Conservation (phyloP, 2,113 vertebrate species). For the Tupaia chinensis region DNA sequence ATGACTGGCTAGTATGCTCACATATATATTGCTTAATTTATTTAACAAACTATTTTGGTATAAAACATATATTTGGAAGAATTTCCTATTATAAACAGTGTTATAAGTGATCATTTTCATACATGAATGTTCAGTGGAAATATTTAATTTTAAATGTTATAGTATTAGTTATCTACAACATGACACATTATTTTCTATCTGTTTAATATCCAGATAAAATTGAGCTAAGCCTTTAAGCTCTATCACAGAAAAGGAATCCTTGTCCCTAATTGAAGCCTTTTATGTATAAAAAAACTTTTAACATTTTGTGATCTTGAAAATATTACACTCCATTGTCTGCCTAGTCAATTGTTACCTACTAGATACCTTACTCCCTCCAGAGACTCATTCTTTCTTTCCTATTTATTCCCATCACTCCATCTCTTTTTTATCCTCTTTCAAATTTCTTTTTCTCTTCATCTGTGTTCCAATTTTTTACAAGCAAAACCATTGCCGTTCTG, state of each 20-base stretch:
- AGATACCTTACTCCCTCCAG: background rate
- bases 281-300: background rate
- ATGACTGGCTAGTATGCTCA: background rate
- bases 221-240: background rate
- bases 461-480: background rate
- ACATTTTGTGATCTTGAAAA: background rate
- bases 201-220: slow-evolving; percentile 20
- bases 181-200: background rate
- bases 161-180: background rate
- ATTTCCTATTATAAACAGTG: background rate
- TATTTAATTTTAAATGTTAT: background rate
- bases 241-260: too few relatives aligned
- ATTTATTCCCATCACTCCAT: background rate
- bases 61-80: background rate
- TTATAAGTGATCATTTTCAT: background rate
- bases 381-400: background rate
- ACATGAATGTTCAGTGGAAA: background rate
- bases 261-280: background rate
- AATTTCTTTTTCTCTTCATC: background rate
- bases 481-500: background rate
- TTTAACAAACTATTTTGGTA: background rate
- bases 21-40: background rate
- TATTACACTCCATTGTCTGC: background rate
- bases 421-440: background rate
- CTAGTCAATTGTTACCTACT: background rate